Base-by-base conservation (phyloP, 2,888 invertebrate species). In the Synanthedon andrenaeformis region DNA sequence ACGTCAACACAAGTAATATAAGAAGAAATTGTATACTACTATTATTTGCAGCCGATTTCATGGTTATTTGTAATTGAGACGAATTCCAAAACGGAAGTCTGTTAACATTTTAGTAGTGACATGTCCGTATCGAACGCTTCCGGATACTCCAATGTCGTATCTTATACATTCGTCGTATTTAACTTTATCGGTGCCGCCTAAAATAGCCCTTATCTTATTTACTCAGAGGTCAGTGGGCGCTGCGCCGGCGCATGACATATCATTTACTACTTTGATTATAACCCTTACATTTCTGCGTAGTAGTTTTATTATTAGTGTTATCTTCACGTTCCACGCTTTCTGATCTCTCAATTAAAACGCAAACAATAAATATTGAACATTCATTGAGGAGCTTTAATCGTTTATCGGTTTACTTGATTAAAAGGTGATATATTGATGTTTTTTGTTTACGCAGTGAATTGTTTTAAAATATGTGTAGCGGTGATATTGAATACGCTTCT, bases 171-270 rank as follows among this genome's bases (percentile, higher is more conserved):
- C 74, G 74, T 78, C 76, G 77, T 81, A 76, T 79, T 75, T 69
- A 72, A 79, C 79, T 75, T 82, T 83, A 85, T 86, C 84, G 51
- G 66, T 69, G 64, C 62, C 68, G 78, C 85, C 85, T 71, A 73
- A 87, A 87, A 87, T 87, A 87, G 80, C 74, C 68, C 77, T 82
- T 86, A 87, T 86, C 86, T 85, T 77, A 78, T 75, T 70, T 70
- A 72, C 69, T 67, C 73, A 83, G 84, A 84, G 85, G 86, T 85
- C 85, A 84, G 76, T 83, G 79, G 82, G 82, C 80, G 76, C 79
- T 77, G 76, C 74, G 77, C 65, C 64, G 70, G 62, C 74, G 70
- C 74, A 78, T 73, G 69, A 70, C 69, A 69, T 67, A 76, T 76
- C 79, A 78, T 80, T 79, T 77, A 74, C 72, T 66, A 66, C 65